These are phyloP conservation scores for Arctocebus calabarensis DNA, from an alignment of 2,797 vertebrate genomes.

Conservation along the genomic window DNA sequence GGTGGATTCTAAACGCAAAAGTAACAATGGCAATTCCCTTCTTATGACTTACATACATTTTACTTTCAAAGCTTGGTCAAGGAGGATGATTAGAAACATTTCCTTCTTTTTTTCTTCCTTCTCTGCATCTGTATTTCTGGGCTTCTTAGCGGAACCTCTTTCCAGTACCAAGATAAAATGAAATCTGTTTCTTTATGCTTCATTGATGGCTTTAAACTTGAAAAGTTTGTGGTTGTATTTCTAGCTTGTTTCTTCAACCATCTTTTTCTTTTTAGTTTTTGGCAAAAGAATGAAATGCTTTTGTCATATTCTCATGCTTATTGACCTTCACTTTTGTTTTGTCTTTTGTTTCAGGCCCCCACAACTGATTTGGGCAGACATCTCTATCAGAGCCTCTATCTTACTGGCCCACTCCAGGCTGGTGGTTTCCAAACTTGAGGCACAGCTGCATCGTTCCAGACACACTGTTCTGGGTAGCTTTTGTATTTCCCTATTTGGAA, in stretches of 20 bases:
- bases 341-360: neutral
- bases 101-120: neutral
- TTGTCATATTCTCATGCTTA: neutral
- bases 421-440: neutral
- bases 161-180: neutral
- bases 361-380: neutral
- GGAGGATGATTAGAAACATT: neutral
- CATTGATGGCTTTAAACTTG: neutral
- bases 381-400: neutral
- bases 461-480: neutral
- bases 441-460: neutral
- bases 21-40: neutral
- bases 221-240: neutral
- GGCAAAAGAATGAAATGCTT: neutral
- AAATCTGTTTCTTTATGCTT: neutral
- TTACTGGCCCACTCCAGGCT: too few relatives aligned
- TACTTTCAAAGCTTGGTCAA: neutral
- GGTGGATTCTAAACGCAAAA: neutral
- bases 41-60: neutral
- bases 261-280: neutral
- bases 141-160: neutral
- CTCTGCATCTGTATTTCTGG: neutral
- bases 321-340: neutral
- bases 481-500: constrained; percentile 21
- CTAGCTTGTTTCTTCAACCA: neutral